Base-by-base conservation (phyloP, 1,140 invertebrate genomes). In the Sinella curviseta region DNA sequence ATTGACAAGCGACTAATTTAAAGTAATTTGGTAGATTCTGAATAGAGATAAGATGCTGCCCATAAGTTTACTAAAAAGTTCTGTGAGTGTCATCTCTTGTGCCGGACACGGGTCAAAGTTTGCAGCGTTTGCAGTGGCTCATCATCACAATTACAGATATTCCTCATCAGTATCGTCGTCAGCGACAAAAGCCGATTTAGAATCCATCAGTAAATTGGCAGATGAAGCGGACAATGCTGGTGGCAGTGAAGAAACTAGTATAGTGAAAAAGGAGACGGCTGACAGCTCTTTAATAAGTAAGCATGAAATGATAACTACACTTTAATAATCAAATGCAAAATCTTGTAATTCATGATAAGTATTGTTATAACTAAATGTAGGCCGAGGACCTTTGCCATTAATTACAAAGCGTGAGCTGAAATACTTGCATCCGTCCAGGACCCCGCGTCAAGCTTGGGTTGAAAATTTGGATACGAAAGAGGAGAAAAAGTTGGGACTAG, bases 391-490 rank as follows among this genome's bases (percentile, higher is more conserved):
- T 1, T 34, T 82, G 3, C 82, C 82, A 12, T 74, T 82, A 16
- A 82, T 82, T 67, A 79, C 79, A 0, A 75, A 76, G 28, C 77
- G 82, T 57, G 17, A 74, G 3, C 33, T 82, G 31, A 28, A n/a
- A 1, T 81, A 70, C 31, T 1, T 75, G 0, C 73, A 39, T 65
- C 24, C 57, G 30, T 31, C 60, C 28, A 55, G 79, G 54, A 89
- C 90, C 85, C 90, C 91, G 1, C 89, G 93, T 28, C 92, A 98
- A 89, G 94, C 93, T 30, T 99, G 97, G 97, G 89, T 99, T 16
- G 96, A 97, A 86, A 97, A 94, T 86, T 87, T 98, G 24, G 91
- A 95, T 85, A 92, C 93, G 0, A 85, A 93, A 14, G 90, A 93
- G 81, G 92, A 94, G 84, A 90, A 92, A 81, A 96, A 96, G 86